phyloP scores from a whole-genome alignment of 2,113 vertebrate species.

The Dromiciops gliroides region DNA sequence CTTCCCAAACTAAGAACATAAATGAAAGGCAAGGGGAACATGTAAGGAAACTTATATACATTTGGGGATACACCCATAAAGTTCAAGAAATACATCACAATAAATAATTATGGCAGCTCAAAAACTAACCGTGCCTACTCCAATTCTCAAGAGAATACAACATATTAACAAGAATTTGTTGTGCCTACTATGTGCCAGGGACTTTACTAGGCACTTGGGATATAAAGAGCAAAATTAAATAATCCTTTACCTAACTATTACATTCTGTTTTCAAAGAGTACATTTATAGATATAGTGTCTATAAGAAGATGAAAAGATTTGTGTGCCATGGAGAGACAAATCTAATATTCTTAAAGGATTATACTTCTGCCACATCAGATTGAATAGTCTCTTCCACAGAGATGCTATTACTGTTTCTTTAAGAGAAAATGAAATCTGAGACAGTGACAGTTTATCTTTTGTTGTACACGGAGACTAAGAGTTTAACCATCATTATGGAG shows the following conservation, averaged over 20 bases:
- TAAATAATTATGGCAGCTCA: not conserved
- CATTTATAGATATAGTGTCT: not conserved
- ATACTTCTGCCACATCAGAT: not conserved
- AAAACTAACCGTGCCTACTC: not conserved
- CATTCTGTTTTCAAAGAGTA: not conserved
- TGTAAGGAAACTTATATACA: not conserved
- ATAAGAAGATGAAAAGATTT: not conserved
- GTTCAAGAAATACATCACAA: not conserved
- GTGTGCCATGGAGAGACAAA: not conserved
- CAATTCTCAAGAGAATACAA: not conserved
- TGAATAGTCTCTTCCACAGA: not conserved
- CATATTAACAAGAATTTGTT: not conserved
- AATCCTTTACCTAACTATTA: not conserved
- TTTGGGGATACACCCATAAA: not conserved
- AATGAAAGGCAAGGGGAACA: not conserved
- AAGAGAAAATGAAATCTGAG: not conserved
- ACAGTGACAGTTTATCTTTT: not conserved
- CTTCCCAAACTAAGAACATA: not conserved
- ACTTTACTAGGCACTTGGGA: not conserved
- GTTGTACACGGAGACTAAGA: not conserved
- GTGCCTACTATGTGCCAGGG: not conserved
- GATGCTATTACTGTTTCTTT: not conserved
- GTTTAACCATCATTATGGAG: not conserved
- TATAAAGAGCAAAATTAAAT: not conserved
- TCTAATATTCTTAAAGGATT: not conserved